Evolutionary conservation across 2,113 vertebrate species (phyloP).

Genomic region (Anoplopoma fimbria): DNA sequence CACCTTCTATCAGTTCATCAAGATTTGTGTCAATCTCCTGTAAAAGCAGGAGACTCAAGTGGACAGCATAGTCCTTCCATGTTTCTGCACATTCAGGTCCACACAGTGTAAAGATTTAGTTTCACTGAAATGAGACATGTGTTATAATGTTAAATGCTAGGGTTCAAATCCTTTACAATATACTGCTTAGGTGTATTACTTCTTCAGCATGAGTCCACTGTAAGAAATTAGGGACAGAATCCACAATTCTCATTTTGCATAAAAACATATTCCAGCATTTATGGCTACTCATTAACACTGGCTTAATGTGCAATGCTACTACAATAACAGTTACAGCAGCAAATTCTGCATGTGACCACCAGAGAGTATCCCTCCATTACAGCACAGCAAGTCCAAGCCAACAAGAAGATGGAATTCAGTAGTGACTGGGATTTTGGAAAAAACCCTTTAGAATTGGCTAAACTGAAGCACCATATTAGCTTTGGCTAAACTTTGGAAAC

Average conservation of each 20-base stretch:
- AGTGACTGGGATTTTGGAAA: not conserved
- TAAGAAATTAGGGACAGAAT: constrained; percentile 1
- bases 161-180: not conserved
- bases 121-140: not conserved
- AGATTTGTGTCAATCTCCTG: not conserved
- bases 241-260: not conserved
- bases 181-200: not conserved
- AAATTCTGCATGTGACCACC: not conserved
- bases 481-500: not conserved
- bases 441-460: not conserved
- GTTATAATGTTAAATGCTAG: not conserved
- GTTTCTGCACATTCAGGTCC: not conserved
- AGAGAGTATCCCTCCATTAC: not conserved
- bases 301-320: not conserved
- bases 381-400: not conserved
- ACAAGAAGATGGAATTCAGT: not conserved
- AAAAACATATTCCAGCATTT: not conserved
- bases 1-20: not conserved
- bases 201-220: not conserved
- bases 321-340: not conserved
- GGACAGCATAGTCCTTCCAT: not conserved
- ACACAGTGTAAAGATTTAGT: not conserved
- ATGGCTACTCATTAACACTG: too few species aligned
- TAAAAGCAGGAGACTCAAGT: not conserved
- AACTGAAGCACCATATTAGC: not conserved